Base-by-base conservation (phyloP, 2,888 invertebrate genomes). In the Lydus trimaculatus region DNA sequence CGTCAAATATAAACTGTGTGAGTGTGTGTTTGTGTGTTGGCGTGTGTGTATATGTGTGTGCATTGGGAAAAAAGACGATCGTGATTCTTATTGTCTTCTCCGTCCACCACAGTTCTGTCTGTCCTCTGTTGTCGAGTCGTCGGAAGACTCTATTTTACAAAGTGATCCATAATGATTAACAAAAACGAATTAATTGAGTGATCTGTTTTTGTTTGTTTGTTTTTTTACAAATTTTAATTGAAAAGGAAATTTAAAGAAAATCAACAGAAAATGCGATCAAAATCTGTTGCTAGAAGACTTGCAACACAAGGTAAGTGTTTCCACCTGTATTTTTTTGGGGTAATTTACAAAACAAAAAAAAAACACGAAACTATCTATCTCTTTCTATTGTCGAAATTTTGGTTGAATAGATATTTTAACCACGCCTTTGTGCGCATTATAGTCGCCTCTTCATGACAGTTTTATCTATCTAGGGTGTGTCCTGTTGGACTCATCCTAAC, bases 281-380 rank as follows among this genome's bases (percentile, higher is more conserved):
- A 91, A 85, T 90, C 91, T 81, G 90, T 91, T 78, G 91, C 91
- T 79, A 89, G 91, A 85, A 89, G 89, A 85, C 88, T 91, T 76
- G 89, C 90, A 82, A 88, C 90, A 84, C 90, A 90, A 89, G 91
- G 91, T 91, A 85, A 88, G 89, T n/a, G 58, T 56, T 8, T 31
- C 36, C 13, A n/a, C n/a, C n/a, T n/a, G n/a, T 36, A 15, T 31
- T 20, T 23, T 65, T 2, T 20, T 4, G 1, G 17, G 13, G 13
- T 39, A 15, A n/a, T 39, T 39, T n/a, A 43, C 7, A 48, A 48
- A 48, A 4, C 5, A 9, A 23, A 5, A 25, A 52, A 52, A 23
- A 52, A 25, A 17, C 2, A 17, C n/a, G n/a, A 39, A 1, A 9
- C n/a, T n/a, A 36, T 36, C 17, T 43, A 43, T 43, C 39, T 43